phyloP scores from a whole-genome alignment of 2,113 vertebrate genomes.

The Scomber scombrus region DNA sequence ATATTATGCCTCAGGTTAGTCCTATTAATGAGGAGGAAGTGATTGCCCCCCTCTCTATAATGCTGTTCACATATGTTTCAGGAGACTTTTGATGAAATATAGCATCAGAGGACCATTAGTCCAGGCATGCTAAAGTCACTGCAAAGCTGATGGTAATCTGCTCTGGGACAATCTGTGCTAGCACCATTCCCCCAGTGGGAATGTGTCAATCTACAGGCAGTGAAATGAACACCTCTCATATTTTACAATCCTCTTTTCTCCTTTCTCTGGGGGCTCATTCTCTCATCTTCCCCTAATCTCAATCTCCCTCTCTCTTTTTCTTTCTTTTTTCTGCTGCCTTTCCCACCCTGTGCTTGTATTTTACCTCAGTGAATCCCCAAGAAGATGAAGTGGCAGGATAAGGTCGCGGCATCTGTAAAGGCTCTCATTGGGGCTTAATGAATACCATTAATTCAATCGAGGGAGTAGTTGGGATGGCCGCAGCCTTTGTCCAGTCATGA shows the following conservation, averaged over 20 bases:
- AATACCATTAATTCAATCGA: slow-evolving; percentile 84
- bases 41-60: slow-evolving; percentile 49
- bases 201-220: slow-evolving; percentile 43
- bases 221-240: slow-evolving; percentile 60
- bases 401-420: slow-evolving; percentile 77
- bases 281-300: slow-evolving; percentile 58
- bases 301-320: slow-evolving; percentile 2
- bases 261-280: slow-evolving; percentile 45
- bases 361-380: slow-evolving; percentile 67
- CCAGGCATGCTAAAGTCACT: slow-evolving; percentile 51
- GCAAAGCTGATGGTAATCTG: slow-evolving; percentile 69
- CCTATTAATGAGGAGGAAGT: slow-evolving; percentile 72
- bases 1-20: slow-evolving; percentile 73
- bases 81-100: slow-evolving; percentile 73
- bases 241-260: slow-evolving; percentile 19
- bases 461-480: slow-evolving; percentile 76
- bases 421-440: slow-evolving; percentile 81
- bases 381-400: slow-evolving; percentile 80
- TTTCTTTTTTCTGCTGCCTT: background rate
- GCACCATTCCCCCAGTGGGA: slow-evolving; percentile 47
- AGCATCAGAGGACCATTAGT: slow-evolving; percentile 66
- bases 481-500: slow-evolving; percentile 81
- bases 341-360: slow-evolving; percentile 33
- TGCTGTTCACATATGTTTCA: slow-evolving; percentile 73
- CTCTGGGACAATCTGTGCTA: slow-evolving; percentile 57